A percentile compares a stretch with the other conserved stretches of the same genome.
These are phyloP conservation scores for Gymnoscopelus braueri DNA, from an alignment of 2,797 vertebrate genomes.

Conservation along the genomic window DNA sequence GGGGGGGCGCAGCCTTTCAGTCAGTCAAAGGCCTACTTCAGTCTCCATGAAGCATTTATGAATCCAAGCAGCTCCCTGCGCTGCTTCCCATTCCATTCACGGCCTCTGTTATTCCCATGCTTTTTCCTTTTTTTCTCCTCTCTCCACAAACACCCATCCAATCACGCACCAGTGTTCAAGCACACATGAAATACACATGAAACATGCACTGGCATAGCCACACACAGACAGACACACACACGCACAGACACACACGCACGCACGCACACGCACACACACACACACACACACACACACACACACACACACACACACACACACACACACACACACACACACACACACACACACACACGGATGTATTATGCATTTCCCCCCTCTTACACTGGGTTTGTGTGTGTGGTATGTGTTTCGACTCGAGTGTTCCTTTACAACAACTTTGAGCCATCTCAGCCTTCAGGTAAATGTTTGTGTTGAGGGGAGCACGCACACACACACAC, in stretches of 20 bases:
- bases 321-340: conserved; percentile 28
- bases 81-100: conserved; percentile 69
- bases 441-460: conserved; percentile 57
- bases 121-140: neutral
- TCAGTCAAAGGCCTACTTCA: conserved; percentile 67
- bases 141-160: conserved; percentile 21
- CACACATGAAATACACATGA: neutral
- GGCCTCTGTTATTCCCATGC: conserved; percentile 23
- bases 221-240: conserved; percentile 9
- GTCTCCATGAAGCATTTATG: conserved; percentile 73
- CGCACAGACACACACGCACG: neutral
- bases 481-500: neutral
- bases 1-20: conserved; percentile 24
- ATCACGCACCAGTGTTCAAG: neutral
- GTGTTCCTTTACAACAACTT: conserved; percentile 60
- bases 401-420: conserved; percentile 34
- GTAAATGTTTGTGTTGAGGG: conserved; percentile 66
- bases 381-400: conserved; percentile 14
- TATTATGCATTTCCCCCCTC: conserved; percentile 44
- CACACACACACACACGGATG: neutral
- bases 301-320: neutral
- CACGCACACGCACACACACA: conserved; percentile 8
- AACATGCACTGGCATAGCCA: neutral
- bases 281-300: conserved; percentile 18
- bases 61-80: conserved; percentile 55